phyloP scores from a whole-genome alignment of 1,140 invertebrate species.

The Rhopalosiphum maidis region DNA sequence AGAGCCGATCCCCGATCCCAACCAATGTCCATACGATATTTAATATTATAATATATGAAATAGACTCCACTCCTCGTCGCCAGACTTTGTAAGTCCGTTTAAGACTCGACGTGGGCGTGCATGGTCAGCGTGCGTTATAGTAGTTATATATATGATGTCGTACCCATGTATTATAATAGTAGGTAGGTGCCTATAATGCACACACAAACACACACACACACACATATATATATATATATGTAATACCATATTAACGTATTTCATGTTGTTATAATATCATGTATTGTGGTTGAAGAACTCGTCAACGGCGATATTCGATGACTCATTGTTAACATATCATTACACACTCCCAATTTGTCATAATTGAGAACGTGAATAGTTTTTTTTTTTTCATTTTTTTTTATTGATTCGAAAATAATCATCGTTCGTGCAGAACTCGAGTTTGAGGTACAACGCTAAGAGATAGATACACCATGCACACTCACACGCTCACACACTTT shows the following conservation, averaged over 20 bases:
- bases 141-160: background rate
- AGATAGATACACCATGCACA: background rate
- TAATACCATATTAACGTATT: background rate
- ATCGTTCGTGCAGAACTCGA: conserved; percentile 1
- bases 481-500: background rate
- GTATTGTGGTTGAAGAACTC: background rate
- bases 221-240: background rate
- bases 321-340: conserved; percentile 50
- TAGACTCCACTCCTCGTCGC: background rate
- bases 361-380: background rate
- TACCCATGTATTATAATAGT: background rate
- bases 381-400: background rate
- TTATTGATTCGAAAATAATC: conserved; percentile 1
- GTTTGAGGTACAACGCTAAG: background rate
- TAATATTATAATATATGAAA: too few relatives aligned
- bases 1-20: background rate
- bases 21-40: background rate
- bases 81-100: background rate
- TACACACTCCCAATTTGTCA: conserved; percentile 3
- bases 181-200: background rate
- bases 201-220: background rate
- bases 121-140: background rate
- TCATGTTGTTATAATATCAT: background rate
- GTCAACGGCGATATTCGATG: conserved; percentile 8
- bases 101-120: background rate